These are phyloP conservation scores for Micropoecilia bifurca DNA, from an alignment of 2,797 vertebrate genomes.

Conservation along the genomic window DNA sequence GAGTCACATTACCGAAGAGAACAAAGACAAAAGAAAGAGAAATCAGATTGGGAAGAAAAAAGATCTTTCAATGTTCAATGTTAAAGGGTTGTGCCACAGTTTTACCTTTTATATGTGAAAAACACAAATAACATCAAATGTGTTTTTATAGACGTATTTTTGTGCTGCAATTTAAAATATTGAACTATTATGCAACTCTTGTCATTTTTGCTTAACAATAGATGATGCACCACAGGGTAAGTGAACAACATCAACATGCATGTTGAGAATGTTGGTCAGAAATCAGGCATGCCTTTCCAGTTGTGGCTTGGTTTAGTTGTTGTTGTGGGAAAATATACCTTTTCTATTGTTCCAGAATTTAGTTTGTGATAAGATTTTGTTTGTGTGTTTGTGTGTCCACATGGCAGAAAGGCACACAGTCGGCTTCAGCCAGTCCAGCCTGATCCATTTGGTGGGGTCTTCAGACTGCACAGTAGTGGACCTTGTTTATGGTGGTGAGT, in stretches of 20 bases:
- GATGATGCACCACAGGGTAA: constrained; percentile 85
- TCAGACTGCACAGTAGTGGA: constrained; percentile 92
- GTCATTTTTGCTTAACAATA: constrained; percentile 58
- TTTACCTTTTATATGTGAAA: neutral
- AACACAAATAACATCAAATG: neutral
- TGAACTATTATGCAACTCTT: constrained; percentile 32
- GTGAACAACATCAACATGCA: constrained; percentile 30
- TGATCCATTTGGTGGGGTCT: constrained; percentile 94
- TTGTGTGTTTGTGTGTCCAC: constrained; percentile 27
- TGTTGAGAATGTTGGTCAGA: neutral
- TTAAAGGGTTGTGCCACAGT: neutral
- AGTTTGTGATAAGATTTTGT: neutral
- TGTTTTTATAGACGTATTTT: neutral
- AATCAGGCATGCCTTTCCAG: neutral
- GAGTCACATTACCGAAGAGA: neutral
- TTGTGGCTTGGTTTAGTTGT: neutral
- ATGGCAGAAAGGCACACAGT: constrained; percentile 87
- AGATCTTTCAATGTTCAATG: neutral
- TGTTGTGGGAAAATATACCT: neutral
- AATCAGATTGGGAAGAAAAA: neutral
- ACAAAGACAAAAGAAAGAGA: constrained; percentile 11
- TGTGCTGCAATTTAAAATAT: neutral
- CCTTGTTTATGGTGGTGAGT: constrained; percentile 93
- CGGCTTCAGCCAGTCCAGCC: constrained; percentile 93
- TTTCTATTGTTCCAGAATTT: neutral